A percentile compares a stretch with the other conserved stretches of the same genome.
These are phyloP conservation scores for Ammodytes dubius DNA, from an alignment of 2,113 vertebrate species.

Conservation along the genomic window DNA sequence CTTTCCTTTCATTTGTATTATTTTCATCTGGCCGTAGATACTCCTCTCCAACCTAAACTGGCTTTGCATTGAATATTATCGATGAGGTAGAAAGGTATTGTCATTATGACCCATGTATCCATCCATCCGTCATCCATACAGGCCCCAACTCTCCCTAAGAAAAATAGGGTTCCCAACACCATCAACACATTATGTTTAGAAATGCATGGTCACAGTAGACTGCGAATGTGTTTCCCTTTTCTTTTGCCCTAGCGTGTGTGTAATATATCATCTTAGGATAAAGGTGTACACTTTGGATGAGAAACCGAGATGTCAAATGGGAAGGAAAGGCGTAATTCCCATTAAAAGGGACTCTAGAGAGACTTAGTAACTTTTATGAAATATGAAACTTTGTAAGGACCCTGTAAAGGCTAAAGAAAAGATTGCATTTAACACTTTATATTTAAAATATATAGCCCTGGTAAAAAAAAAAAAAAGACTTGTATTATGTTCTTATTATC, in stretches of 20 bases:
- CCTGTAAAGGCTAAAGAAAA: constrained; percentile 56
- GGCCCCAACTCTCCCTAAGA: constrained; percentile 2
- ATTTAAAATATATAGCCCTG: constrained; percentile 73
- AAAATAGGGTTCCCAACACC: constrained; percentile 22
- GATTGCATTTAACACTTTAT: constrained; percentile 74
- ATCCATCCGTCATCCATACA: constrained; percentile 35
- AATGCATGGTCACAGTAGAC: constrained; percentile 43
- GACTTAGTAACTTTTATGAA: constrained; percentile 62
- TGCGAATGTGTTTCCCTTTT: constrained; percentile 37
- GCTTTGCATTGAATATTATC: constrained; percentile 38
- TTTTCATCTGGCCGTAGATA: constrained; percentile 36
- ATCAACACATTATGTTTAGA: constrained; percentile 19
- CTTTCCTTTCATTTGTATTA: constrained; percentile 69
- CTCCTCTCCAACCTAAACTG: constrained; percentile 40
- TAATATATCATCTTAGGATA: constrained; percentile 47
- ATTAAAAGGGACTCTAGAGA: constrained; percentile 48
- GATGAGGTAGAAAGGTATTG: constrained; percentile 45
- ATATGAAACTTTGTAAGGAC: constrained; percentile 63
- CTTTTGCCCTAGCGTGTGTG: constrained; percentile 54
- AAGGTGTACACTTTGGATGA: constrained; percentile 55
- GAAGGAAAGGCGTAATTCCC: constrained; percentile 44
- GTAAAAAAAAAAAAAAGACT: constrained; percentile 56
- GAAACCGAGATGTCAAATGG: constrained; percentile 54
- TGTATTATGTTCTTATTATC: constrained; percentile 80
- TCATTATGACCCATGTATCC: constrained; percentile 30